Base-by-base conservation (phyloP, 2,797 vertebrate genomes). In the Anabacerthia variegaticeps region DNA sequence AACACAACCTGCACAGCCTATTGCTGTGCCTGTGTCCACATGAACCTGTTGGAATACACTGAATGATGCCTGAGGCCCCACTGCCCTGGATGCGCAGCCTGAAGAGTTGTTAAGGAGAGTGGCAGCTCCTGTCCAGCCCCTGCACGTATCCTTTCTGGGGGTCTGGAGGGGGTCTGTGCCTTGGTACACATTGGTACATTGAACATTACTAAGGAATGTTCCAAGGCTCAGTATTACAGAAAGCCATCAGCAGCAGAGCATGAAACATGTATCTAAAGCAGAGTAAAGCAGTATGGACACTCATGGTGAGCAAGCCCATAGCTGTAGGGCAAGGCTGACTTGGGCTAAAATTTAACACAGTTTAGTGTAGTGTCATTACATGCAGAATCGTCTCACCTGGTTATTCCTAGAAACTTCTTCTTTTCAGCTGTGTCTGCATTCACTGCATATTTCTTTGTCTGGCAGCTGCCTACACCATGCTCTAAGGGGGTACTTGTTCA, bases 241-340 rank as follows among this genome's bases (percentile, higher is more conserved):
- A 77, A 74, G 58, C 80, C 69, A 59, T 88, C 72, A 94, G 61
- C 81, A 74, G 78, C 86, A 88, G 88, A 92, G 49, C 84, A 65
- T 48, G 68, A 89, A 89, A 87, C 19, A 4, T 37, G 52, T 30
- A 21, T 81, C 83, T 61, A 19, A 79, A 81, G 73, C 62, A 85
- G 83, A 88, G 44, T 67, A 87, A 85, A 89, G 51, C 52, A 59
- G 59, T 52, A 34, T 32, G 83, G 66, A 90, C 51, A 22, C 54
- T 61, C 56, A 22, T 18, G 16, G 74, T 59, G 48, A 92, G 76
- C 23, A n/a, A 93, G 81, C 68, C 68, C 59, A 21, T 48, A 86
- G 93, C 93, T 88, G 61, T 52, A 95, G 74, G 89, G 76, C 73
- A 94, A 85, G 82, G 65, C 54, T 88, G 79, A 66, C 63, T 84